A percentile compares a stretch with the other conserved stretches of the same genome.
These are phyloP conservation scores for Karalla daura DNA, from an alignment of 2,797 vertebrate genomes.

Conservation along the genomic window DNA sequence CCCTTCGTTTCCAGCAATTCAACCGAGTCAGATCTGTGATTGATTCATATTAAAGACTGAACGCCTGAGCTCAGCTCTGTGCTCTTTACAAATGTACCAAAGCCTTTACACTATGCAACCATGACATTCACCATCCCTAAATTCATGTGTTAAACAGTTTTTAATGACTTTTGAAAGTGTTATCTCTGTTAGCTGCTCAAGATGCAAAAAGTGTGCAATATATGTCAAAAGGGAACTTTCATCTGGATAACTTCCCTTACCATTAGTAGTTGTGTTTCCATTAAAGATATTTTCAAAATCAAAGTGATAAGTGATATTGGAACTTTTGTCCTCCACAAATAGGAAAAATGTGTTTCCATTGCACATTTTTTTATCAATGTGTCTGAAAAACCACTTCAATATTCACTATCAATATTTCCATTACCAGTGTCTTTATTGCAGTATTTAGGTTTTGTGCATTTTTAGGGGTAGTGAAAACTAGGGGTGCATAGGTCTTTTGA, in stretches of 20 bases:
- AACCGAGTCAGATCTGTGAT: constrained; percentile 24
- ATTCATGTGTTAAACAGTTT: neutral
- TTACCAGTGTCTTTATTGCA: too few relatives aligned
- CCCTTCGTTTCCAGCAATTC: constrained; percentile 7
- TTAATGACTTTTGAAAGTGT: neutral
- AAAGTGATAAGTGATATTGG: too few relatives aligned
- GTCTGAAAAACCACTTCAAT: too few relatives aligned
- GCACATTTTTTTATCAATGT: too few relatives aligned
- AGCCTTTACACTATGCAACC: neutral
- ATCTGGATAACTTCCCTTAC: neutral
- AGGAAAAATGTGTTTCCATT: too few relatives aligned
- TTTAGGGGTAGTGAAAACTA: too few relatives aligned
- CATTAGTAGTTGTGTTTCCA: too few relatives aligned
- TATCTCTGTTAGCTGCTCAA: neutral
- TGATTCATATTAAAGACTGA: constrained; percentile 23
- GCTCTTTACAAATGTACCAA: neutral
- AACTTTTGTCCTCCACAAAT: too few relatives aligned
- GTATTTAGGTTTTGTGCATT: too few relatives aligned
- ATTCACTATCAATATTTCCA: too few relatives aligned
- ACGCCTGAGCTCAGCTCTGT: neutral
- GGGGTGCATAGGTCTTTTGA: too few relatives aligned
- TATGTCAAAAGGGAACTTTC: neutral
- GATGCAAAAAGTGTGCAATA: neutral
- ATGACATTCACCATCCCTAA: neutral
- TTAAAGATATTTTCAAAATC: too few relatives aligned